phyloP scores from a whole-genome alignment of 2,797 vertebrate genomes.

The Semotilus atromaculatus region DNA sequence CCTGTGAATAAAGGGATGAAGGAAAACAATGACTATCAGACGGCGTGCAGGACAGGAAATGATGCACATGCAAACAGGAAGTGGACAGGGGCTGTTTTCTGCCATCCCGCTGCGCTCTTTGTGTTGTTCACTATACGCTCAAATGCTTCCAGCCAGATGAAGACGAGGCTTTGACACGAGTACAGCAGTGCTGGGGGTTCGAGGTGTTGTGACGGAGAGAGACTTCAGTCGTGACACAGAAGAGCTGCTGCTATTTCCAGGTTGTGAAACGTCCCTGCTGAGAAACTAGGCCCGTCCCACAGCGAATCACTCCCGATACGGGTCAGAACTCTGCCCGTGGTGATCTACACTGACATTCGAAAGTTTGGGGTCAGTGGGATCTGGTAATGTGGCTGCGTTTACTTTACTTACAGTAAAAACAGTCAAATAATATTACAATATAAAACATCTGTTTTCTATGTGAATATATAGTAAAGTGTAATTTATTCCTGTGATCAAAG shows the following conservation, averaged over 20 bases:
- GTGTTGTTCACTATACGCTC: background rate
- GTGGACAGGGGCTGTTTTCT: background rate
- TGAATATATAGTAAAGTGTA: background rate
- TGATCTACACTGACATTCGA: no score
- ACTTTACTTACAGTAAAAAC: background rate
- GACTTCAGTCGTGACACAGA: background rate
- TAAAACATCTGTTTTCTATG: background rate
- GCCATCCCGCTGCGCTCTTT: background rate
- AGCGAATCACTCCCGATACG: constrained; percentile 64
- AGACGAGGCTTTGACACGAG: background rate
- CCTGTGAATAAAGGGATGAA: background rate
- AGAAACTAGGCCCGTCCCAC: constrained; percentile 60
- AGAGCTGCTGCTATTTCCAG: constrained; percentile 56
- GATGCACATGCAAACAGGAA: constrained; percentile 31
- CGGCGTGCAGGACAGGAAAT: constrained; percentile 15
- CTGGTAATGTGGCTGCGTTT: background rate
- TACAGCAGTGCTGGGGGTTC: background rate
- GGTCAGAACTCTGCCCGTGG: constrained; percentile 46
- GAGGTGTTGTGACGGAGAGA: background rate
- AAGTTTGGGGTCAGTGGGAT: background rate
- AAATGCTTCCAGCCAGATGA: background rate
- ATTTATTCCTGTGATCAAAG: background rate
- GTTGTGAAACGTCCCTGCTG: constrained; percentile 41
- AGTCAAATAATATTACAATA: background rate
- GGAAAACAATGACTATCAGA: constrained; percentile 26